Conservation (phyloP, 2,113 vertebrate genomes). For the Sula dactylatra region DNA sequence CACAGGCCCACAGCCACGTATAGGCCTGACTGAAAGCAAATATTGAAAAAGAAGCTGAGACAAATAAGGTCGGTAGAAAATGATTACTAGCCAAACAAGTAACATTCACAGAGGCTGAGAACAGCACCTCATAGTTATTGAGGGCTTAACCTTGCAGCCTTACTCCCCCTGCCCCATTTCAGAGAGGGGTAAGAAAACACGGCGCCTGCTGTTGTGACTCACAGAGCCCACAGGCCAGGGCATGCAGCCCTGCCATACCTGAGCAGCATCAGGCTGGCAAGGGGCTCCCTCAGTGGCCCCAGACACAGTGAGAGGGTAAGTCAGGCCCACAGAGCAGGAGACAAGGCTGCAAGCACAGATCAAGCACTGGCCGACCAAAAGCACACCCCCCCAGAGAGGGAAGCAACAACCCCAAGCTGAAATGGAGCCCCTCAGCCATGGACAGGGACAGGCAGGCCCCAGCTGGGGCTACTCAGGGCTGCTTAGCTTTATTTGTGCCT, state of each 20-base stretch:
- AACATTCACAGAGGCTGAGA: background rate
- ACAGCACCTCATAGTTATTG: background rate
- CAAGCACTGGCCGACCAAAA: rapidly evolving
- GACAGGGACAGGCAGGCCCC: background rate
- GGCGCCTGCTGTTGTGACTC: rapidly evolving
- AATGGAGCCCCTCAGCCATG: rapidly evolving
- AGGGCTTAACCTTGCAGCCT: background rate
- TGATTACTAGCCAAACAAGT: background rate
- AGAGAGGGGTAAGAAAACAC: background rate
- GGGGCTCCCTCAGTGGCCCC: rapidly evolving
- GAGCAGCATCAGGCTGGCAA: background rate
- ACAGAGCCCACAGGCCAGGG: background rate
- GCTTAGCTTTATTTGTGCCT: background rate
- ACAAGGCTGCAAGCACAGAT: rapidly evolving
- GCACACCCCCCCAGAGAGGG: background rate
- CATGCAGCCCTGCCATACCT: background rate
- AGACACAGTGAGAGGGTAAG: rapidly evolving
- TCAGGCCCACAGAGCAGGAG: too few relatives aligned
- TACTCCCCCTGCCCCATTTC: background rate
- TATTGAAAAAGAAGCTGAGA: background rate
- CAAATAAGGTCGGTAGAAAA: background rate
- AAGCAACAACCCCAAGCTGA: rapidly evolving
- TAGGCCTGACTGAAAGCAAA: background rate
- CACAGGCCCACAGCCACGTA: rapidly evolving
- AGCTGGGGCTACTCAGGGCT: background rate